Evolutionary conservation across 2,113 vertebrate genomes (phyloP), one percentile per base, ranked within the genome.

Genomic region (Anhinga rufa): DNA sequence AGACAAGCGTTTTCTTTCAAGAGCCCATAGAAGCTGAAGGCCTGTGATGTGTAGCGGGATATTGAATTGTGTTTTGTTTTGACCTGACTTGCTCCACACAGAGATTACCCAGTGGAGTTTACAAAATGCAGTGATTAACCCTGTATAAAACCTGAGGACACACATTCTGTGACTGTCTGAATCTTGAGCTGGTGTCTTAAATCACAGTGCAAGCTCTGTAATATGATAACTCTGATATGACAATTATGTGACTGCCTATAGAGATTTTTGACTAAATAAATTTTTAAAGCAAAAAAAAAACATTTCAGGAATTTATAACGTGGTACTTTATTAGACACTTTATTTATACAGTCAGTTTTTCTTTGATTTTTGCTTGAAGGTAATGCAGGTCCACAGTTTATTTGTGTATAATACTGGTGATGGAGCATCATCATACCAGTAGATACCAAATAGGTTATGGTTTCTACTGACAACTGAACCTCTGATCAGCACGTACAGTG

Each of bases 1-100:
- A 62, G 14, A 58, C 25, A 65, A 87, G 7, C 6, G 13, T 62
- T 81, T 76, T 61, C 40, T 48, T 91, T 62, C 52, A 76, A 29
- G 32, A 9, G 18, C 36, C 40, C 6, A 29, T 42, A 0, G 2
- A 65, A 77, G 25, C 21, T 34, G 40, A 32, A 60, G 44, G 44
- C 9, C 51, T 3, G 2, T 1, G 6, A 38, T 55, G 4, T 25
- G 7, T 48, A n/a, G 26, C 9, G 3, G 28, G 10, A 22, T 69
- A 4, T 2, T n/a, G 51, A 52, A 24, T 15, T 61, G 14, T 51
- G 18, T 44, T 85, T 88, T 66, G 19, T 51, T 90, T 71, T 82
- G 52, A 46, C 14, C 49, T 48, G 31, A 46, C 9, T 25, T 57
- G 32, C 12, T 25, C 34, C n/a, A 20, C 2, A 1, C 10, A 52